Percentiles rank a stretch among this genome's conserved stretches.
These are phyloP conservation scores for Podarcis raffonei DNA, from an alignment of 2,113 vertebrate genomes.

Conservation along the genomic window DNA sequence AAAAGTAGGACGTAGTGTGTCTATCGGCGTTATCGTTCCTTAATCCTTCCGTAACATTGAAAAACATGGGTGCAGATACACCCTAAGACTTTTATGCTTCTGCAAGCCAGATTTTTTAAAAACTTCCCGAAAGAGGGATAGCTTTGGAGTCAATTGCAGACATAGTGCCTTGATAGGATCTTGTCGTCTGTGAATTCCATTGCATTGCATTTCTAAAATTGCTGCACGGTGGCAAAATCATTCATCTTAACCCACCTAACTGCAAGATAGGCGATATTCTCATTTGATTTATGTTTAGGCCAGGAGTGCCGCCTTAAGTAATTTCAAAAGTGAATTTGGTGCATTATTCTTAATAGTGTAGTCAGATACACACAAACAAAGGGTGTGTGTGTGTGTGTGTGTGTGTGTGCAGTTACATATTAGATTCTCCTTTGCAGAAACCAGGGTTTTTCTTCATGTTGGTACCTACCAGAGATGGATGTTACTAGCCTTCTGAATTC, in stretches of 20 bases:
- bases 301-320: background rate
- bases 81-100: background rate
- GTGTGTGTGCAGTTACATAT: background rate
- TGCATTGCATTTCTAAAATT: background rate
- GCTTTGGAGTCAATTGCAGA: background rate
- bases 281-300: background rate
- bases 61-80: too few species aligned
- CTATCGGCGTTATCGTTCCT: too few species aligned
- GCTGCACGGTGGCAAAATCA: background rate
- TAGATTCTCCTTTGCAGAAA: background rate
- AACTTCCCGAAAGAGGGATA: background rate
- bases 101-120: background rate
- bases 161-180: background rate
- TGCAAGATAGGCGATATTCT: background rate
- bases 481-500: background rate
- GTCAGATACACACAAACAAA: background rate
- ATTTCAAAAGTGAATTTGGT: background rate
- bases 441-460: background rate
- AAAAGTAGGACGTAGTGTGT: too few species aligned
- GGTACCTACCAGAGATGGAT: conserved; percentile 1
- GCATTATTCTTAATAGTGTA: background rate
- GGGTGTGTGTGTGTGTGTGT: too few species aligned
- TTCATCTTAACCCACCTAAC: background rate
- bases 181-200: background rate
- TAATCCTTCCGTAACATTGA: too few species aligned